Evolutionary conservation across 1,140 invertebrate genomes (phyloP), one percentile per base, ranked within the genome.

Genomic region (Zaprionus taronus): DNA sequence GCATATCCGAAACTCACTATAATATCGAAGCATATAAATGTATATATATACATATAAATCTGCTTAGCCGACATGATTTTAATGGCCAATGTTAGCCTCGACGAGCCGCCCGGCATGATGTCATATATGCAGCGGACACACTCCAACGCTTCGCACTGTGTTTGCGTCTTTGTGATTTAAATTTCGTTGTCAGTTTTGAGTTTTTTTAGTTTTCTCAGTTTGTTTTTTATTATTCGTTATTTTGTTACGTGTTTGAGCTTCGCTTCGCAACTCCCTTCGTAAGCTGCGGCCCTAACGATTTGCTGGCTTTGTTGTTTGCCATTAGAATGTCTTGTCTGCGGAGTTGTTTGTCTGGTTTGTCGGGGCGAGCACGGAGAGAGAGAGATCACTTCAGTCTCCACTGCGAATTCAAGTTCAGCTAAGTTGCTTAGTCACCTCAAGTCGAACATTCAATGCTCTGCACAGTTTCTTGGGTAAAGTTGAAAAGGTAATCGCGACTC

Each of bases 291-390:
- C 75, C 28, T 77, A 66, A 70, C 53, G 61, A 61, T 77, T 57
- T 56, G 36, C 31, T 66, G 38, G 47, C 57, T 36, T 65, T 53
- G 83, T 87, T 87, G 84, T 89, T 86, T 80, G 81, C 68, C 81
- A 83, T 84, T 85, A 85, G 83, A 85, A 85, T 86, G 83, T 72
- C 76, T 85, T 49, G 82, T 68, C 74, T 71, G 77, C 68, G 65
- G 55, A 89, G 84, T 90, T 81, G 84, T 89, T 90, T 90, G 78
- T 84, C 84, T 44, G 72, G 85, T 87, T 89, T 80, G 38, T 20
- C 36, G 28, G n/a, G 15, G 51, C 36, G 12, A 55, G 26, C 56
- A 3, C 7, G 31, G 31, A 31, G 9, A 34, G 28, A 28, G 44
- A 51, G 66, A 34, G 47, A 56, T 47, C 24, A 20, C 34, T 68